A percentile compares a stretch with the other conserved stretches of the same genome.
phyloP scores from a whole-genome alignment of 1,140 invertebrate species.

The Hyphantria cunea region DNA sequence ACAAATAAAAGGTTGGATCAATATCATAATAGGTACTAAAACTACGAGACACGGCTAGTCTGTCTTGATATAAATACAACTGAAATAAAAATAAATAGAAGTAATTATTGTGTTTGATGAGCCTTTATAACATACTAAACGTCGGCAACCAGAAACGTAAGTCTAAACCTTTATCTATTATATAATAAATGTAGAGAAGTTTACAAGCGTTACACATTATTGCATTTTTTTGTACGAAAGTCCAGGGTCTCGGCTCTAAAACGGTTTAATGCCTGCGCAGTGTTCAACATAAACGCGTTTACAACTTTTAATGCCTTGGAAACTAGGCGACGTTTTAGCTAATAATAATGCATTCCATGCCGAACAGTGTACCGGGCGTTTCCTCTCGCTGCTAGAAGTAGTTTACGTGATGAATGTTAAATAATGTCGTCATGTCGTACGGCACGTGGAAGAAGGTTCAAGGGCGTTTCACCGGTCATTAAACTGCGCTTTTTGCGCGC shows the following conservation, averaged over 20 bases:
- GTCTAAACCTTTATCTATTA: no score
- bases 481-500: slow-evolving; percentile 54
- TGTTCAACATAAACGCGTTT: slow-evolving; percentile 3
- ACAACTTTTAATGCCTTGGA: slow-evolving; percentile 5
- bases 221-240: not conserved
- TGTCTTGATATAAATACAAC: no score
- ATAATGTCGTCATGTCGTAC: slow-evolving; percentile 36
- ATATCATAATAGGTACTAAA: no score
- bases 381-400: slow-evolving; percentile 33
- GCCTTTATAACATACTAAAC: no score
- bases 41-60: no score
- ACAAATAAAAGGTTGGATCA: no score
- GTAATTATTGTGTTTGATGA: no score
- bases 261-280: not conserved
- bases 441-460: slow-evolving; percentile 64
- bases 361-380: slow-evolving; percentile 26
- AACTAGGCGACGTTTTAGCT: slow-evolving; percentile 16
- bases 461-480: slow-evolving; percentile 56
- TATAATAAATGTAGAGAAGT: no score
- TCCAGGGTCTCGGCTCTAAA: not conserved
- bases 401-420: slow-evolving; percentile 37
- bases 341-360: slow-evolving; percentile 36
- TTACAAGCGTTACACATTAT: not conserved
- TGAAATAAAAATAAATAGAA: no score
- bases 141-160: no score